Evolutionary conservation across 2,797 vertebrate species (phyloP), one percentile per base, ranked within the genome.

Genomic region (Brotula barbata): DNA sequence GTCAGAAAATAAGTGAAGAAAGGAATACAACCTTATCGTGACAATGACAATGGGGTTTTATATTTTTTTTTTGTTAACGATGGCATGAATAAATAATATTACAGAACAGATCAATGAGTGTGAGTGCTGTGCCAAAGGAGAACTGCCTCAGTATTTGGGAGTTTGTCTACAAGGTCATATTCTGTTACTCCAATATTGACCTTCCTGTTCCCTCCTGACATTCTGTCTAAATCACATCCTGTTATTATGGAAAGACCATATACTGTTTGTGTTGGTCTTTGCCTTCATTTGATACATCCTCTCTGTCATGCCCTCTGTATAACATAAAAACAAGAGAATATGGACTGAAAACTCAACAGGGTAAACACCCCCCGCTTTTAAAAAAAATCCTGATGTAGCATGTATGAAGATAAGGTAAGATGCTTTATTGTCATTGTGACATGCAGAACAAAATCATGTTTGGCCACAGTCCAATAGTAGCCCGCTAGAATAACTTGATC

Each of bases 81-180:
- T 60, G 67, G 62, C 61, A 71, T 34, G 39, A 56, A 62, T 85
- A 85, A 90, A 84, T 89, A 83, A 88, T 89, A 82, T 76, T 34
- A 58, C 56, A 72, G 65, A 58, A 64, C 63, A 70, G 71, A 89
- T 89, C 80, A 77, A 85, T 86, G n/a, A n/a, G n/a, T n/a, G 72
- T 58, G 68, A 64, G 53, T 56, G 64, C 66, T 70, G 68, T 63
- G 66, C 59, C 77, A 77, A 75, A 81, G 68, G 62, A 80, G 61
- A 75, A 57, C 57, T 64, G 63, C 71, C 71, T 77, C 51, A 67
- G 48, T 54, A 36, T 77, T 80, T 77, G 77, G 71, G 80, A 20
- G 71, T 82, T 73, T 63, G 54, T 80, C 64, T 66, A 78, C 62
- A 78, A 82, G 84, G 81, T 87, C 82, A 81, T 78, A 87, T 89